Evolutionary conservation across 1,140 invertebrate species (phyloP), one percentile per base, ranked within the genome.

Genomic region (Cotesia chilonis): DNA sequence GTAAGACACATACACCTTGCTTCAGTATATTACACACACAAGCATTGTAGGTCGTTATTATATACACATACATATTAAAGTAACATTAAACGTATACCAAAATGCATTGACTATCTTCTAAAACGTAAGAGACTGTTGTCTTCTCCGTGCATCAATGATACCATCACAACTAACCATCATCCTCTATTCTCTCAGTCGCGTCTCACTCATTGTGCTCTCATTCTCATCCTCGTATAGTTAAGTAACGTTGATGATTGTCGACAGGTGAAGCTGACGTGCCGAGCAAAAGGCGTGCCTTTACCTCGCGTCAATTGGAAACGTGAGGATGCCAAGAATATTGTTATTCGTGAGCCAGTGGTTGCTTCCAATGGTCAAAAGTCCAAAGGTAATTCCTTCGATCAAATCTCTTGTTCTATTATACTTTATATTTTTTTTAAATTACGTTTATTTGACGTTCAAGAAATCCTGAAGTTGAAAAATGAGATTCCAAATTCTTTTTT

Each of bases 281-380:
- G 89, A 72, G 95, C 96, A 4, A 89, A 89, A 71, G 96, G 96
- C 1, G 93, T 93, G 83, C 96, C 96, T 0, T 85, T 88, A 55
- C 96, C 96, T 0, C 91, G 92, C 78, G 91, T 98, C 59, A 92
- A 91, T 70, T 98, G 96, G 96, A 89, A 92, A 64, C 87, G 94
- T 68, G 95, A 96, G 87, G 94, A 96, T 84, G 92, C 92, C 61
- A 89, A 89, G 73, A 92, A 94, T 76, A 94, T 97, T 75, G 89
- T 94, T 35, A 89, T 95, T 54, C 92, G 92, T 80, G 90, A 92
- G 76, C 74, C 81, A 69, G 77, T 73, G 52, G 70, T 72, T 36
- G 72, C 73, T 61, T 81, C 81, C 74, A 88, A 83, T 76, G 90
- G 88, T 72, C 85, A 86, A 54, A 93, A 92, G 86, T 89, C 88